Evolutionary conservation across 2,888 invertebrate genomes (phyloP), one percentile per base, ranked within the genome.

Genomic region (Fragum whitleyi): DNA sequence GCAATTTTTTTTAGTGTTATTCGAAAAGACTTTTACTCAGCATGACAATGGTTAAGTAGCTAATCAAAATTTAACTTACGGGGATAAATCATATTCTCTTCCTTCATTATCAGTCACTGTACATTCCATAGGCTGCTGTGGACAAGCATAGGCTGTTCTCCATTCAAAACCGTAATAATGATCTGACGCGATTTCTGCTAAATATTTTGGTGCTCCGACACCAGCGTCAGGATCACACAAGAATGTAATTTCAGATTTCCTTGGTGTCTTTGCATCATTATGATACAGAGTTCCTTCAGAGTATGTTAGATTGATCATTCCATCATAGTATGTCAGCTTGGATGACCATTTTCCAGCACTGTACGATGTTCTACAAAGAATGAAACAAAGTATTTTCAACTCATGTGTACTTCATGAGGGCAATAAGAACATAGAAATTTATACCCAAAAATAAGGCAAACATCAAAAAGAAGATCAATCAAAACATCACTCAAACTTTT

Each of bases 251-350:
- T 92, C 88, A 0, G 93, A 91, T 67, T 83, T 87, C 19, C 93
- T 85, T 0, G 88, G 88, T 7, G 89, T 89, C 0, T 87, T 79
- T 14, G 87, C 77, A 0, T 68, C 68, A 76, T 89, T 85, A 71
- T 89, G 81, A 79, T 93, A 93, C 7, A 80, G 77, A 3, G 85
- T 79, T 29, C 91, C 92, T 0, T 93, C 93, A 9, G 87, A 80
- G 73, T 93, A 93, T 0, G 92, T 93, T 53, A 94, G 78, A 55
- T 93, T 94, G 7, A 94, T 84, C 51, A 93, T 86, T 2, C 93
- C 93, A 88, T 94, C 91, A 77, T 87, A 91, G 75, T 94, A 94
- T 6, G 79, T 77, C 21, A 94, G 74, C 14, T 85, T 77, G 11
- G 85, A 67, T 21, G 79, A 88, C 16, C 89, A 86, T 74, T 88